Base-by-base conservation (phyloP, 2,113 vertebrate genomes). In the Fukomys damarensis region DNA sequence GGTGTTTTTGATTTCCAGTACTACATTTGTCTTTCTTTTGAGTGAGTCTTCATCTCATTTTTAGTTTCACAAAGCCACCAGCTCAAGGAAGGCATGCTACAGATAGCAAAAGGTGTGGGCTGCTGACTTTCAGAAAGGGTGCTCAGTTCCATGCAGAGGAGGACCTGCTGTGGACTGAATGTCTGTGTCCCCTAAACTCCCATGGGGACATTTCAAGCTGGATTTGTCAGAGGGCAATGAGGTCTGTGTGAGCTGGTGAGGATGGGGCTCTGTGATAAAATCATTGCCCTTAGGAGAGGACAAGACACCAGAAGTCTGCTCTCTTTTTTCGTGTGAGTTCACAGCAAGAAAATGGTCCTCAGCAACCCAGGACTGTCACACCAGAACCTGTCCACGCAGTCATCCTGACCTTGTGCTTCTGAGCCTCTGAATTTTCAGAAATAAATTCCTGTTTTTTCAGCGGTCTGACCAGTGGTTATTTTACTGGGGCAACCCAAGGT, bases 101-200 rank as follows among this genome's bases (percentile, higher is more conserved):
- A 58, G 4, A 8, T 74, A 84, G 41, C 20, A 80, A 70, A 74
- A 70, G 5, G 0, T 3, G 35, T 20, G 22, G 2, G 7, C 17
- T 49, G 6, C 2, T 35, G 32, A 52, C 38, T 20, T 13, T 46
- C 22, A 8, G 16, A 89, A 65, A 76, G 26, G 7, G 52, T n/a
- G 43, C 2, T 38, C 32, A 38, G 49, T 26, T n/a, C 30, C 19
- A 41, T 14, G 14, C 1, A 72, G 9, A 30, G 26, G 16, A 43
- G 41, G 2, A 0, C 1, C 19, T 26, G 26, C 6, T 63, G 24
- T 3, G 17, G 28, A 24, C 26, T 46, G 26, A 54, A 30, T 1
- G 7, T 11, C 38, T 70, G 2, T 56, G 41, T 41, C 0, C 22
- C 56, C 16, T 56, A 4, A 46, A 46, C 52, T 3, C n/a, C n/a